Base-by-base conservation (phyloP, 1,140 invertebrate genomes). In the Drosophila cardini region DNA sequence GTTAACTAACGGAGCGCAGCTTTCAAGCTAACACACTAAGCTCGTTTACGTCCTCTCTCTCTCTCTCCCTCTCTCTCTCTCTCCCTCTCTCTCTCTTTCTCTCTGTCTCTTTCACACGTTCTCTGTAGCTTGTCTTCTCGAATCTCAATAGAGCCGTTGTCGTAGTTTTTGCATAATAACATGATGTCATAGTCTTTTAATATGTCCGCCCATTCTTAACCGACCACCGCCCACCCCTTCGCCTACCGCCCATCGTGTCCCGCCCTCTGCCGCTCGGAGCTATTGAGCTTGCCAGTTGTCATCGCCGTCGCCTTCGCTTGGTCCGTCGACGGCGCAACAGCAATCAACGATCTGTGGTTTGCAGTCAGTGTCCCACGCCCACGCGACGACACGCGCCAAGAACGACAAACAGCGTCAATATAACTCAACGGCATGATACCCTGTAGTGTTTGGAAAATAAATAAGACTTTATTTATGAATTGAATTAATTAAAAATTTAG, bases 161-260 rank as follows among this genome's bases (percentile, higher is more conserved):
- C 46, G 53, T 63, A 34, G 50, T 65, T 53, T 72, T 77, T 77
- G 75, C 75, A 75, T 75, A 78, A 78, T 78, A 69, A 68, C 67
- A 87, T 87, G 84, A 87, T 87, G 84, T 87, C 84, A 87, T 76
- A 67, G 70, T 72, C 76, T 87, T 81, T 87, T 78, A 78, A 89
- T 89, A 89, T 57, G 45, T 48, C 56, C 43, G 69, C 80, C 73
- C 72, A 77, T 78, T 87, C 80, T 63, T 43, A 45, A 38, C 60
- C 50, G 50, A 30, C 18, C 63, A 10, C 53, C 10, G 3, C 13
- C 50, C 45, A 26, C 43, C 43, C 8, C 43, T n/a, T 13, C n/a
- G 13, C 9, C 30, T 7, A 16, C 4, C 3, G 16, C 9, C 9
- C 21, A 15, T 15, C 32, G 26, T 18, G n/a, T 46, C 40, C 18